Base-by-base conservation (phyloP, 1,140 invertebrate genomes). In the Magallana angulata region DNA sequence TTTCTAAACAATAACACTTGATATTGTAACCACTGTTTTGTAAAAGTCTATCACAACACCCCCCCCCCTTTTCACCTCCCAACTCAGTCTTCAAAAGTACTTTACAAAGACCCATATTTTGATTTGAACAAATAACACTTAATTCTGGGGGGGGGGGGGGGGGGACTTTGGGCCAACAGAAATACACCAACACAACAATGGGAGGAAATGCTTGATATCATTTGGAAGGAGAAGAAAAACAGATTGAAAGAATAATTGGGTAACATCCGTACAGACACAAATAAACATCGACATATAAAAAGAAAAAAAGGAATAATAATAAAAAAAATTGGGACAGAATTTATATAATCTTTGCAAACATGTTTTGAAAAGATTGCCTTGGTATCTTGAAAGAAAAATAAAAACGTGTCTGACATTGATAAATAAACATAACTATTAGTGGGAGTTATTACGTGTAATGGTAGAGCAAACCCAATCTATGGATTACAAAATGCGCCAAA, bases 391-490 rank as follows among this genome's bases (percentile, higher is more conserved):
- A 64, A 64, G 60, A 18, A 64, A 64, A n/a, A 64, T 64, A 18
- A 7, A 12, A 64, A 64, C 1, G 16, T n/a, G 60, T 64, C 60
- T 7, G 60, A 64, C 60, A 30, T 36, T 30, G 9, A 76, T 11
- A 76, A 30, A 76, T 76, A 76, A 76, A 76, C 12, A 76, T 30
- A 24, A 76, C 68, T 24, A 24, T 30, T 76, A 76, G 68, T 76
- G 24, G 24, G 18, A 24, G 60, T 62, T 11, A n/a, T 16, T 62
- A 30, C 36, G 24, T 30, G 24, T 76, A 48, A 5, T 48, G 36
- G 36, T 48, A 7, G 3, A 11, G 14, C 68, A 76, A 76, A 76
- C 68, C 24, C 12, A 24, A 76, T 76, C 24, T 76, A 76, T 76
- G 24, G 36, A 12, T 76, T 76, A 76, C 68, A 76, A 76, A 76